Base-by-base conservation (phyloP, 2,113 vertebrate genomes). In the Microtus montanus region DNA sequence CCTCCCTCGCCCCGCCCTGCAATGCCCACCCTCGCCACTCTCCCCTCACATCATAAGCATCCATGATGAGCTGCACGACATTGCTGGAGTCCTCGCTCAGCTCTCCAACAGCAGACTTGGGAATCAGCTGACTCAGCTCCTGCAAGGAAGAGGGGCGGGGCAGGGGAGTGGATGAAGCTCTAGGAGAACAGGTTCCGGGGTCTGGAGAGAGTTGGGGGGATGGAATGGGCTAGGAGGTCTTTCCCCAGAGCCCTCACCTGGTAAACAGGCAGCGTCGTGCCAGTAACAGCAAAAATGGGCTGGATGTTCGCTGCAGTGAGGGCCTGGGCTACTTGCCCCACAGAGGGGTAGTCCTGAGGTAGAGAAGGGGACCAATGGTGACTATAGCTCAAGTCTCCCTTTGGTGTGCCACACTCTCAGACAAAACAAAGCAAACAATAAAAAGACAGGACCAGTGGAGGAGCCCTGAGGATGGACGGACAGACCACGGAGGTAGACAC, bases 201-300 rank as follows among this genome's bases (percentile, higher is more conserved):
- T 63, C 88, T 93, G 73, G 82, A 70, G 68, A 47, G 87, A 77
- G 61, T 66, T 47, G 52, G 19, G 89, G 41, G 75, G 63, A 20
- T 30, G 3, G 33, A 9, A 22, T 2, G 35, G 35, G 0, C 5
- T 17, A 1, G 47, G 70, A 26, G 13, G 11, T 33, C 44, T 41
- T 35, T n/a, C 79, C 41, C n/a, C 38, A 47, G 70, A 68, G 20
- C 30, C 79, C 97, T 92, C 71, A 99, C 99, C 98, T 98, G 90
- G 88, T 99, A 99, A 11, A 98, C 96, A 7, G 98, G 96, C 83
- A 98, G 78, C 22, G 84, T 97, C 3, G 97, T 77, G 17, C 98
- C 95, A 11, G 98, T 99, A 44, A 99, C 98, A 1, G 99, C 99
- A 95, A 99, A 99, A 93, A 99, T 99, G 61, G 98, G 98, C 96